Conservation (phyloP, 2,113 vertebrate genomes). For the Marmota flaviventris region DNA sequence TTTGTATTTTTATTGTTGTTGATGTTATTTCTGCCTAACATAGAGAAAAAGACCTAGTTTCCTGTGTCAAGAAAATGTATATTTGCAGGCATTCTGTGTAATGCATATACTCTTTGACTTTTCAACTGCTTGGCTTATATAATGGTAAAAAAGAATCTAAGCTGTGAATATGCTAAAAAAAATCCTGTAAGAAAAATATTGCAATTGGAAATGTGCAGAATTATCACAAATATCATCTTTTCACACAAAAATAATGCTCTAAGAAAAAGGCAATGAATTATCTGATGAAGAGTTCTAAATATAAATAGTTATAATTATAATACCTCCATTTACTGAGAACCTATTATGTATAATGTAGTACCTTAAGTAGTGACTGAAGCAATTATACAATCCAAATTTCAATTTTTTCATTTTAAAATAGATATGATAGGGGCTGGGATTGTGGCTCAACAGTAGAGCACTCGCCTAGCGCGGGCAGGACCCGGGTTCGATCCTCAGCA, state of each 20-base stretch:
- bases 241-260: background rate
- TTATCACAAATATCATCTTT: slow-evolving; percentile 41
- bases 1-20: background rate
- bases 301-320: slow-evolving; percentile 4
- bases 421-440: too few relatives aligned
- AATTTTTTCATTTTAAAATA: too few relatives aligned
- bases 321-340: slow-evolving; percentile 1
- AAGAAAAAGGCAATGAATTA: slow-evolving; percentile 39
- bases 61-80: background rate
- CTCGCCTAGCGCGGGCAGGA: too few relatives aligned
- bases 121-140: background rate
- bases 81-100: background rate
- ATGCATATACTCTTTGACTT: slow-evolving; percentile 1
- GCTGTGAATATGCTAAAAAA: slow-evolving; percentile 22
- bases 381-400: too few relatives aligned
- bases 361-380: too few relatives aligned
- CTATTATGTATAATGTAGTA: background rate
- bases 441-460: too few relatives aligned
- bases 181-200: background rate
- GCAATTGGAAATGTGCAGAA: background rate
- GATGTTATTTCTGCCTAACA: slow-evolving; percentile 25
- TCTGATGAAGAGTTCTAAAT: slow-evolving; percentile 10
- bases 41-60: background rate
- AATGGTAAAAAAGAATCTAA: slow-evolving; percentile 13
- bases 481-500: too few relatives aligned